A percentile compares a stretch with the other conserved stretches of the same genome.
phyloP scores from a whole-genome alignment of 2,888 invertebrate species.

The Sinodicranocentrus sp. region DNA sequence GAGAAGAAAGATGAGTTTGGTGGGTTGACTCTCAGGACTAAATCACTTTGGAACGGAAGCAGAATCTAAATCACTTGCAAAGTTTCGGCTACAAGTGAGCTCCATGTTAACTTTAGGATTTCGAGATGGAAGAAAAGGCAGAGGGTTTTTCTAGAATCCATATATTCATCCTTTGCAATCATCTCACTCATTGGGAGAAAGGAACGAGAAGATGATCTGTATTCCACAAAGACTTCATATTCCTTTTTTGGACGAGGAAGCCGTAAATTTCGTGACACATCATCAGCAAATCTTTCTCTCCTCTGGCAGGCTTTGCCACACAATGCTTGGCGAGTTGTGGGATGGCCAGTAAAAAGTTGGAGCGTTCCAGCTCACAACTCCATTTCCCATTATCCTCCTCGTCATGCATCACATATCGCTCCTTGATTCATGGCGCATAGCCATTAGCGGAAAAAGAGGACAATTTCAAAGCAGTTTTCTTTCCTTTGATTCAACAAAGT shows the following conservation, averaged over 20 bases:
- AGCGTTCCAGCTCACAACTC: conserved; percentile 35
- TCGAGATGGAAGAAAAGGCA: conserved; percentile 7
- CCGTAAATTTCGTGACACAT: conserved; percentile 70
- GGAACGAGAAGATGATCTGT: conserved; percentile 59
- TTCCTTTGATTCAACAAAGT: conserved; percentile 44
- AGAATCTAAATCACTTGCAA: conserved; percentile 66
- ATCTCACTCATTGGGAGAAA: conserved; percentile 49
- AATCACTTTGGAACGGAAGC: conserved; percentile 68
- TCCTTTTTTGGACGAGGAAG: conserved; percentile 58
- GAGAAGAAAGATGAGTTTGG: conserved; percentile 30
- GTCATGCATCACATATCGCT: conserved; percentile 65
- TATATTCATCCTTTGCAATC: conserved; percentile 45
- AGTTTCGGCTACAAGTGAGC: conserved; percentile 45
- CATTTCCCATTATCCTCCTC: conserved; percentile 61
- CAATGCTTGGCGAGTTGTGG: too few species aligned
- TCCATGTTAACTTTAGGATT: conserved; percentile 39
- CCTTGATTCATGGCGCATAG: conserved; percentile 51
- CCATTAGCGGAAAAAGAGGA: conserved; percentile 64
- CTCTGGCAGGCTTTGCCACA: too few species aligned
- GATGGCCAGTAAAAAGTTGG: conserved; percentile 57
- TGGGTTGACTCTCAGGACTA: conserved; percentile 46
- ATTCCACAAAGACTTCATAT: conserved; percentile 63
- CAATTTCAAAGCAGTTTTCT: conserved; percentile 53
- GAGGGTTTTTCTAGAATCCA: conserved; percentile 3
- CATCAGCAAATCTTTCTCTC: conserved; percentile 65